These are phyloP conservation scores for Pristionchus japonicus DNA, from an alignment of 2,888 invertebrate genomes.

Conservation along the genomic window DNA sequence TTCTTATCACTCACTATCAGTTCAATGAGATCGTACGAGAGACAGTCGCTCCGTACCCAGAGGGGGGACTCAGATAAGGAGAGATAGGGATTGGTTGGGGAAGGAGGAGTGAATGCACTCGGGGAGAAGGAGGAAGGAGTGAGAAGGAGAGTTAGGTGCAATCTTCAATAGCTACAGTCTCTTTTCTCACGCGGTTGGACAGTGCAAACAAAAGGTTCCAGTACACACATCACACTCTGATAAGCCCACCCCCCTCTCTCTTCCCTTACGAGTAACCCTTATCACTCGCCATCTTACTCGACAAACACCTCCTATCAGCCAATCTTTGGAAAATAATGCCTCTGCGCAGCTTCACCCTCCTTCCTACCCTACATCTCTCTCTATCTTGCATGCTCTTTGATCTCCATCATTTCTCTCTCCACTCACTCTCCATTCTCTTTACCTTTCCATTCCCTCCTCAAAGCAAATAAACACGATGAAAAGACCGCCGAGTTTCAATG, in stretches of 20 bases:
- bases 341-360: background rate
- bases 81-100: background rate
- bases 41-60: background rate
- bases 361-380: background rate
- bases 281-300: background rate
- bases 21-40: slow-evolving; percentile 26
- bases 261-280: slow-evolving; percentile 15
- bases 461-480: slow-evolving; percentile 26
- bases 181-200: background rate
- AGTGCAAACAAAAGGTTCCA: background rate
- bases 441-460: slow-evolving; percentile 14
- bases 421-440: background rate
- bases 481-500: slow-evolving; percentile 29
- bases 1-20: slow-evolving; percentile 3
- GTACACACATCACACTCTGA: slow-evolving; percentile 12
- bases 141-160: no score
- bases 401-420: background rate
- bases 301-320: background rate
- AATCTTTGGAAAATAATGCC: slow-evolving; percentile 8
- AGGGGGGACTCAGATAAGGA: background rate
- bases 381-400: background rate
- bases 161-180: background rate
- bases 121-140: background rate
- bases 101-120: background rate
- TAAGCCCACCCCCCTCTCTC: background rate